Percentiles rank a stretch among this genome's conserved stretches.
Conservation (phyloP, 2,888 invertebrate genomes). For the Dynastes hyllus region DNA sequence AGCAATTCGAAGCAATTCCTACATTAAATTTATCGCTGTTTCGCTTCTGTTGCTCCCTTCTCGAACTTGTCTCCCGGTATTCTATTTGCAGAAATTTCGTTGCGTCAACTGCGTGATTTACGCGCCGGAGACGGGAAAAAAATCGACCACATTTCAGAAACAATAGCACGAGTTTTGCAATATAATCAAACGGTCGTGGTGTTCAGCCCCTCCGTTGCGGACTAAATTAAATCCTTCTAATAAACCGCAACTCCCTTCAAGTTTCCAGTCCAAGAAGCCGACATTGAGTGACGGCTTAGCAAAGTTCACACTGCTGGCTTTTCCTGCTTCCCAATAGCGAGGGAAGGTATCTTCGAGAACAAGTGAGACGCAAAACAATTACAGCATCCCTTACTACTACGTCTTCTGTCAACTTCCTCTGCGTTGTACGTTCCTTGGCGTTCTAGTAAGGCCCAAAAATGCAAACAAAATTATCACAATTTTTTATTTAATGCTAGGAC, state of each 20-base stretch:
- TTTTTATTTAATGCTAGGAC: background rate
- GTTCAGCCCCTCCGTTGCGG: constrained; percentile 56
- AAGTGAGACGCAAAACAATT: constrained; percentile 1
- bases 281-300: constrained; percentile 61
- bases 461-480: background rate
- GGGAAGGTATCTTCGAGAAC: background rate
- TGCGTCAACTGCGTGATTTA: constrained; percentile 30
- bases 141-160: constrained; percentile 37
- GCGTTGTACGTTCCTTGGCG: background rate
- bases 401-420: background rate
- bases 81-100: constrained; percentile 19
- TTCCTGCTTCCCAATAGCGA: constrained; percentile 7
- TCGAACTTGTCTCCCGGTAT: background rate
- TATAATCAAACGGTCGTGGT: constrained; percentile 60
- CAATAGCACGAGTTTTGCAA: constrained; percentile 33
- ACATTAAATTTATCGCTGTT: too few relatives aligned
- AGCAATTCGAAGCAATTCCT: too few relatives aligned
- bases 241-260: constrained; percentile 59
- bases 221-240: constrained; percentile 63
- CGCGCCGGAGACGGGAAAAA: background rate
- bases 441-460: background rate
- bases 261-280: constrained; percentile 59
- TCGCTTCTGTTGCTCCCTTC: background rate
- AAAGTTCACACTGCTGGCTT: constrained; percentile 23
- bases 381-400: background rate